Evolutionary conservation across 2,797 vertebrate species (phyloP).

Genomic region (Simalia tracyae): DNA sequence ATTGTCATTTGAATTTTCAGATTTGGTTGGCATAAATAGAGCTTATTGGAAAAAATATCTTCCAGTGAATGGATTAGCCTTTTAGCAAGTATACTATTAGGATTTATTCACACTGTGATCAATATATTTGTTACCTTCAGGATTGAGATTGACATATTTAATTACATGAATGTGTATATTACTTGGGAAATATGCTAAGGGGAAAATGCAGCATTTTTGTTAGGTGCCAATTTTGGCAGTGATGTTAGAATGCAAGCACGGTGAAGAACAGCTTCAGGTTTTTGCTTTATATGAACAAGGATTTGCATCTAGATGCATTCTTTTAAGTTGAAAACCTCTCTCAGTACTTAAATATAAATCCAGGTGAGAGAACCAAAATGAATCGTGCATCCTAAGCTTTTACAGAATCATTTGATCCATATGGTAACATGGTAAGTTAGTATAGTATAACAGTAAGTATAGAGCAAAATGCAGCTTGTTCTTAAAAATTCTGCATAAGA

Average conservation of each 20-base stretch:
- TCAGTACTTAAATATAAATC: not conserved
- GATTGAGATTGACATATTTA: conserved; percentile 47
- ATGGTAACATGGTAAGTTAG: not conserved
- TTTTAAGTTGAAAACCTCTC: not conserved
- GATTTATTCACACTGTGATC: not conserved
- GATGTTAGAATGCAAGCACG: not conserved
- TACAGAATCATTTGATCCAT: not conserved
- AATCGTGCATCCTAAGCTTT: not conserved
- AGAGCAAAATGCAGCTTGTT: not conserved
- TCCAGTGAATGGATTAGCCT: not conserved
- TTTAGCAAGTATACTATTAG: not conserved
- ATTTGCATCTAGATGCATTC: not conserved
- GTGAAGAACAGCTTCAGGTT: not conserved
- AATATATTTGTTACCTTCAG: conserved; percentile 13
- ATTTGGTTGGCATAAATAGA: conserved; percentile 5
- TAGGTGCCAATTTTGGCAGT: not conserved
- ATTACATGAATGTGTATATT: conserved; percentile 26
- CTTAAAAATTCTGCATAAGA: not conserved
- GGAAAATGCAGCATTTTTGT: conserved; percentile 15
- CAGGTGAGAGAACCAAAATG: not conserved
- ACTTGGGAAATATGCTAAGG: not conserved
- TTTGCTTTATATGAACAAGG: not conserved
- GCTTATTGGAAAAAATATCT: not conserved
- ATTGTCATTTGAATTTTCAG: conserved; percentile 53
- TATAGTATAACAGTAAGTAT: not conserved